Base-by-base conservation (phyloP, 1,140 invertebrate species). In the Dendroctonus valens region DNA sequence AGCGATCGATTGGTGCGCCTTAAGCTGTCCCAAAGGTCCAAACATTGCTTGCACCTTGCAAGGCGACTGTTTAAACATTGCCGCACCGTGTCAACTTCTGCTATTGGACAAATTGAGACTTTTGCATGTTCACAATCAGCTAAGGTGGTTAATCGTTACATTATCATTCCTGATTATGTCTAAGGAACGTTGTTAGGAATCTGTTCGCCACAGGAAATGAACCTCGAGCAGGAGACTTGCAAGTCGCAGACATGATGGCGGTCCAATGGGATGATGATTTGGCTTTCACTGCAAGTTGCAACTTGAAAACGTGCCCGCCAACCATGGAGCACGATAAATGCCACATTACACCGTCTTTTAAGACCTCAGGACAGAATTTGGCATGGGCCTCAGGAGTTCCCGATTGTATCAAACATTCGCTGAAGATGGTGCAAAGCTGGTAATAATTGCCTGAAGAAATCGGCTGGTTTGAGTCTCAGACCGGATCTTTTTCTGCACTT, bases 221-320 rank as follows among this genome's bases (percentile, higher is more conserved):
- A 3, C 15, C 14, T 8, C 9, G n/a, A 48, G 38, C 58, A 3
- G 2, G 7, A 5, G 58, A 14, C 2, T 8, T 59, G n/a, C 14
- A 15, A 48, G 58, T 49, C 5, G n/a, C 58, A 0, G 49, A 59
- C 44, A 59, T 59, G 58, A 59, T 59, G 42, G 42, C 5, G 3
- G 9, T 59, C 3, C 5, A 42, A 7, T 59, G 58, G 58, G 58
- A 59, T 38, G 12, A 49, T 7, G 58, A 49, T 59, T 59, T 59
- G 26, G 58, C 58, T 5, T 59, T 59, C 14, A 6, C 14, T 5
- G 41, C 42, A 7, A 26, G 7, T 6, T 59, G 58, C 26, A 59
- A 59, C 14, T 49, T 59, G 39, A 59, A 59, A 49, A 11, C 7
- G 14, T 59, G 58, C 38, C 5, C 6, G 38, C 5, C 7, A 26